A percentile compares a stretch with the other conserved stretches of the same genome.
Evolutionary conservation across 2,113 vertebrate species (phyloP).

Genomic region (Turnix velox): DNA sequence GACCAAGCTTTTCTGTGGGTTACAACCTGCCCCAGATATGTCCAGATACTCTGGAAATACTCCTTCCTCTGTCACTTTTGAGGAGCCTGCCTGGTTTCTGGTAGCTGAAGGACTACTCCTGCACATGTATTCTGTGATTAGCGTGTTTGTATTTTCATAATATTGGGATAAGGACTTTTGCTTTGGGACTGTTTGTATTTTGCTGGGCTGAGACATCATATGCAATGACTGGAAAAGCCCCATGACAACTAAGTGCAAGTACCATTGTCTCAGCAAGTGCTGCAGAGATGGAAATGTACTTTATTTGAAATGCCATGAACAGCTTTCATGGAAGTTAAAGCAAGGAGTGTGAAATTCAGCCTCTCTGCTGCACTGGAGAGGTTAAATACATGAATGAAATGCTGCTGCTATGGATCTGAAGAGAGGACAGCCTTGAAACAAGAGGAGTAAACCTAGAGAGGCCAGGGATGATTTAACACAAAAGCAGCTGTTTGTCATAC

Average conservation of each 20-base stretch:
- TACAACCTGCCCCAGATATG: not conserved
- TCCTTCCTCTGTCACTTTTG: accelerated
- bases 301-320: not conserved
- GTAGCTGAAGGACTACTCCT: not conserved
- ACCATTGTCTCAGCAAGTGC: not conserved
- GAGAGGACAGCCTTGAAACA: not conserved
- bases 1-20: not conserved
- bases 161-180: not conserved
- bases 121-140: not conserved
- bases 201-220: not conserved
- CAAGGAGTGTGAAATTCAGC: not conserved
- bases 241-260: not conserved
- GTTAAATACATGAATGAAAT: not conserved
- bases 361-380: not conserved
- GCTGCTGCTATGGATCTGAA: not conserved
- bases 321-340: not conserved
- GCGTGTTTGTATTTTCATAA: too few species aligned
- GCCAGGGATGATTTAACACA: not conserved
- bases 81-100: not conserved
- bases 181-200: not conserved
- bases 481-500: not conserved
- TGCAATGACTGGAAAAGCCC: not conserved
- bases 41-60: not conserved
- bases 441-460: not conserved
- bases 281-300: too few species aligned